phyloP scores from a whole-genome alignment of 2,113 vertebrate species.

The Siniperca chuatsi region DNA sequence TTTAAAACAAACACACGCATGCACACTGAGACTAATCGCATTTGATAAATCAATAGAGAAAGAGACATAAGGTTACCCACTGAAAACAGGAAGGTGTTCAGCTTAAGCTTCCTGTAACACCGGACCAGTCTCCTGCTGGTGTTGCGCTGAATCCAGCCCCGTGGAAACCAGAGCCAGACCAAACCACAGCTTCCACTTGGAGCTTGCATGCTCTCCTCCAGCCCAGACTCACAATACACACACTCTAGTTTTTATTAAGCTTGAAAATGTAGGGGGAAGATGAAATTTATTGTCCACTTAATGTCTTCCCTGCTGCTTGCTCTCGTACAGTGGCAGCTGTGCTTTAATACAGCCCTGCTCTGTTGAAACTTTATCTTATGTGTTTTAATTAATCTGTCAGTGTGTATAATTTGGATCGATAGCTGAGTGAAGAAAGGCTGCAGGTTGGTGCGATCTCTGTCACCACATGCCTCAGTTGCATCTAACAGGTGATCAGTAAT shows the following conservation, averaged over 20 bases:
- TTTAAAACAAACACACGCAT: slow-evolving; percentile 65
- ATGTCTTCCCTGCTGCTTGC: slow-evolving; percentile 14
- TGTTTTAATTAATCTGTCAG: slow-evolving; percentile 75
- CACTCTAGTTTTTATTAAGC: slow-evolving; percentile 67
- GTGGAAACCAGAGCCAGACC: slow-evolving; percentile 72
- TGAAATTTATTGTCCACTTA: slow-evolving; percentile 49
- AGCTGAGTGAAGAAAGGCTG: slow-evolving; percentile 20
- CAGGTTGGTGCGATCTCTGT: slow-evolving; percentile 31
- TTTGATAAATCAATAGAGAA: slow-evolving; percentile 72
- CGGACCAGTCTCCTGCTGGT: slow-evolving; percentile 61
- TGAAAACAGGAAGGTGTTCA: slow-evolving; percentile 68
- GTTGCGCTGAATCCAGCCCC: slow-evolving; percentile 52
- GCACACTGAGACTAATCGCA: slow-evolving; percentile 61
- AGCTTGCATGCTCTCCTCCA: slow-evolving; percentile 23
- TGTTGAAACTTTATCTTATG: slow-evolving; percentile 42
- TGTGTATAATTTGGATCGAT: slow-evolving; percentile 44
- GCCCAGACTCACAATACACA: slow-evolving; percentile 53
- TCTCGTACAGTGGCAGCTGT: slow-evolving; percentile 44
- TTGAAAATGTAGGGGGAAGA: slow-evolving; percentile 51
- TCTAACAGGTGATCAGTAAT: slow-evolving; percentile 57
- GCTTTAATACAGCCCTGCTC: neutral
- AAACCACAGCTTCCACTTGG: slow-evolving; percentile 71
- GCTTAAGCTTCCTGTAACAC: slow-evolving; percentile 71
- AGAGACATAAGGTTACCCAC: slow-evolving; percentile 51
- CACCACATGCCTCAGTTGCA: slow-evolving; percentile 26